Percentiles rank a stretch among this genome's conserved stretches.
Evolutionary conservation across 2,888 invertebrate genomes (phyloP).

Genomic region (Diadegma fenestrale): DNA sequence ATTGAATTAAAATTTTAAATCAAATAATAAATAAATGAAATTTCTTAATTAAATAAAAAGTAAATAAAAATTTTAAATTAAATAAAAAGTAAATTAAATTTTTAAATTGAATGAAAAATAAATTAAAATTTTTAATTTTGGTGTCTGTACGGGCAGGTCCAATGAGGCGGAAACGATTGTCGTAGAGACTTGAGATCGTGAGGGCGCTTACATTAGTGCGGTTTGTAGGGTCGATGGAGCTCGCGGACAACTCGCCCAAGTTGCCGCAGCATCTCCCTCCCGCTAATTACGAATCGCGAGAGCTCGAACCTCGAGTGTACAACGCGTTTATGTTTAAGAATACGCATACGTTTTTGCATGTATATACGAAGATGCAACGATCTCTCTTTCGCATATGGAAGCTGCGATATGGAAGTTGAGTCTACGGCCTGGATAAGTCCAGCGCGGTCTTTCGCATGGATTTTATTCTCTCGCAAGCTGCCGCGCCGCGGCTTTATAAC

Average conservation of each 20-base stretch:
- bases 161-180: neutral
- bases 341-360: neutral
- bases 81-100: no score
- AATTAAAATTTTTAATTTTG: neutral
- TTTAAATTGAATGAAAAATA: no score
- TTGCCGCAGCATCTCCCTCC: constrained; percentile 40
- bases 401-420: constrained; percentile 25
- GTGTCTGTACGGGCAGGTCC: neutral
- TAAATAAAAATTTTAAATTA: no score
- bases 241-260: constrained; percentile 30
- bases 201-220: neutral
- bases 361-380: constrained; percentile 11
- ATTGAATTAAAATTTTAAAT: no score
- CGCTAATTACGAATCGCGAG: constrained; percentile 55
- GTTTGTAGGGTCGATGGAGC: constrained; percentile 36
- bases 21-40: no score
- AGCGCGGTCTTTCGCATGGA: constrained; percentile 13
- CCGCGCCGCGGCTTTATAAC: constrained; percentile 37
- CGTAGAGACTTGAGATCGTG: neutral
- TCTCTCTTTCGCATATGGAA: constrained; percentile 23
- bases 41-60: no score
- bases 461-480: constrained; percentile 28
- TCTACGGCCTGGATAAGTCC: constrained; percentile 18
- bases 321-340: neutral
- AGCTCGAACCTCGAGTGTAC: constrained; percentile 26